These are phyloP conservation scores for Tetrao urogallus DNA, from an alignment of 2,113 vertebrate genomes.

Conservation along the genomic window DNA sequence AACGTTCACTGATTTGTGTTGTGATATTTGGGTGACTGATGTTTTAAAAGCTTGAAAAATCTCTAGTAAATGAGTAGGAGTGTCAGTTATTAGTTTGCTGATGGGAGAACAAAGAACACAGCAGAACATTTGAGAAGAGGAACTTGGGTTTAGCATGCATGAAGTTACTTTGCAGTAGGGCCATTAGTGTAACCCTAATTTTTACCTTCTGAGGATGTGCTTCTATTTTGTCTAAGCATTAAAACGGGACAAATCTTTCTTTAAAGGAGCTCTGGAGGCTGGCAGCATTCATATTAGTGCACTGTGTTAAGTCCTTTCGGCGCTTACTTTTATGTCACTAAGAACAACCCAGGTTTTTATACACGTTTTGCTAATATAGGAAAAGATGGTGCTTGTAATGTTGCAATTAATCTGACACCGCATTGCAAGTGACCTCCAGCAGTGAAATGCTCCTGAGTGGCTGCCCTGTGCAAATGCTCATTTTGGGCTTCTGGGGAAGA, in stretches of 20 bases:
- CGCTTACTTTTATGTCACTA: neutral
- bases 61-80: neutral
- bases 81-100: neutral
- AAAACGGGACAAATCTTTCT: neutral
- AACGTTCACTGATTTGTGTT: neutral
- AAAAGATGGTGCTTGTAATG: neutral
- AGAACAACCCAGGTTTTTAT: neutral
- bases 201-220: neutral
- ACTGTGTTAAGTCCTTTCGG: neutral
- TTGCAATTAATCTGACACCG: neutral
- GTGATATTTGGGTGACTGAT: neutral
- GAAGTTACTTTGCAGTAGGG: accelerated
- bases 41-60: neutral
- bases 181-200: neutral
- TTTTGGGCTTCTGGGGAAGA: neutral
- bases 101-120: neutral
- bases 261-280: neutral
- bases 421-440: conserved; percentile 11
- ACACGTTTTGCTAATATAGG: neutral
- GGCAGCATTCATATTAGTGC: accelerated
- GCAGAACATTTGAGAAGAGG: neutral
- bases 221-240: neutral
- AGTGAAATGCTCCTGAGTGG: neutral
- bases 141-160: neutral
- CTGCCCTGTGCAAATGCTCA: neutral